Percentiles rank a stretch among this genome's conserved stretches.
These are phyloP conservation scores for Drepana arcuata DNA, from an alignment of 1,140 invertebrate species.

Conservation along the genomic window DNA sequence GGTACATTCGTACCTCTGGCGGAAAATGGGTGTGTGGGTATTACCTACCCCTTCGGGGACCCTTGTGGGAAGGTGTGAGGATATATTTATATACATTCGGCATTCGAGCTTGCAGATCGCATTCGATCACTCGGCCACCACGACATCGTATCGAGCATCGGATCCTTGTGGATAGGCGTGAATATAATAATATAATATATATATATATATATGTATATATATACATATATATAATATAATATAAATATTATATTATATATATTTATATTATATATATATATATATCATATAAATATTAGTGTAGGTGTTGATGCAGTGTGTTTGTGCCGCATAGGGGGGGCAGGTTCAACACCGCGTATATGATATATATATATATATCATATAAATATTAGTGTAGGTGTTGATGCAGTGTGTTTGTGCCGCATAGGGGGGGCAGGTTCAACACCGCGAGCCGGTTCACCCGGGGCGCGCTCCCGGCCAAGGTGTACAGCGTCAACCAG, in stretches of 20 bases:
- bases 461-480: conserved; percentile 26
- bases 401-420: conserved; percentile 1
- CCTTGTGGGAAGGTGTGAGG: no score
- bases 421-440: conserved; percentile 38
- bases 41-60: no score
- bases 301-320: neutral
- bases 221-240: neutral
- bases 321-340: conserved; percentile 26
- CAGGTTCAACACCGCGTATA: conserved; percentile 28
- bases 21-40: no score
- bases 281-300: neutral
- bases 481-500: conserved; percentile 69
- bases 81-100: no score
- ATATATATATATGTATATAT: neutral
- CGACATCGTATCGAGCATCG: no score
- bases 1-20: no score
- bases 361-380: neutral
- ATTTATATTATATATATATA: neutral
- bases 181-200: neutral
- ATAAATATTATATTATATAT: neutral
- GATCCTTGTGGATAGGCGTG: no score
- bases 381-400: neutral
- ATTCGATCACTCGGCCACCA: no score
- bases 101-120: no score
- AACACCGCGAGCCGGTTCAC: conserved; percentile 30